Evolutionary conservation across 2,888 invertebrate species (phyloP), one percentile per base, ranked within the genome.

Genomic region (Nipponacmea schrenckii): DNA sequence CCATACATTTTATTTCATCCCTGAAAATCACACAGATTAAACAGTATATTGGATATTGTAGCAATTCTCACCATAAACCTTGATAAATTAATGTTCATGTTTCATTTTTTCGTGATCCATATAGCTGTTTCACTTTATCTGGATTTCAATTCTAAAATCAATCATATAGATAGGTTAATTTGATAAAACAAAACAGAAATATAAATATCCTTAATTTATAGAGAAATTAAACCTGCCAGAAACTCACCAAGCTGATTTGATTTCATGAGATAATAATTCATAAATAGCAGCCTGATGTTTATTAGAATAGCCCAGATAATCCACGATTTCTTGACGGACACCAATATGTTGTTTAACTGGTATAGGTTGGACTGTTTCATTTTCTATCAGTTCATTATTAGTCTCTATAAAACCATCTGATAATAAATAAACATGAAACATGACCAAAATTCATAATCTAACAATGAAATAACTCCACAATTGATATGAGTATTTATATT

Each of bases 251-350:
- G 39, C 3, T 5, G 39, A 39, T 8, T 79, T 76, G 12, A 83
- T 81, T 73, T 86, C 85, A 27, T 75, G 67, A 31, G 77, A 70
- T 44, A 87, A 77, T 62, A 86, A 74, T 45, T 75, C 73, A 69
- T 84, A 84, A 72, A 84, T 77, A 0, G 82, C 78, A 5, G 82
- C 74, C 71, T 85, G 84, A 71, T 87, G 83, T 31, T 76, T 78
- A 74, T 83, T 84, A 45, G 83, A 81, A 71, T 79, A 83, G 46
- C 85, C 93, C 65, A 93, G 89, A 88, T 93, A 93, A 87, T 93
- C 92, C 17, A 93, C 92, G 14, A 91, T 79, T 31, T 80, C 81
- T 68, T 78, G 77, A n/a, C 81, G 69, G 56, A 77, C 76, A 26
- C 76, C 73, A n/a, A 78, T 75, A 62, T 82, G 82, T 46, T 82